Percentiles rank a stretch among this genome's conserved stretches.
phyloP scores from a whole-genome alignment of 2,888 invertebrate genomes.

The Geophilus truncorum region DNA sequence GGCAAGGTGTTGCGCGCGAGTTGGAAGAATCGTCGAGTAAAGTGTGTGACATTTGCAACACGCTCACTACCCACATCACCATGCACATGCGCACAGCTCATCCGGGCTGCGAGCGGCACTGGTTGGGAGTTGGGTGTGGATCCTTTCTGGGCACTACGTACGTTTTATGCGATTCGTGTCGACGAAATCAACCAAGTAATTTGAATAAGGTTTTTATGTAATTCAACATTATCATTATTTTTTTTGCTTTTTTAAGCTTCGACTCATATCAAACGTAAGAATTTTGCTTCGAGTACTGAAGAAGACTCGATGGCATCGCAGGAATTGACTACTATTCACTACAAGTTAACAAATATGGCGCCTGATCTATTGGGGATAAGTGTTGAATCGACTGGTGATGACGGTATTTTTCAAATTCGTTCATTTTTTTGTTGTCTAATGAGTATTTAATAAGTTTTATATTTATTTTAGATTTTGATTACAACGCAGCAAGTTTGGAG shows the following conservation, averaged over 20 bases:
- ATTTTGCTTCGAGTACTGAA: not conserved
- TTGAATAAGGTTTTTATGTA: too few relatives aligned
- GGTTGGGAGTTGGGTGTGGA: slow-evolving; percentile 54
- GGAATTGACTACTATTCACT: slow-evolving; percentile 28
- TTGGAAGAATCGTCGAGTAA: slow-evolving; percentile 40
- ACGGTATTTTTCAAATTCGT: not conserved
- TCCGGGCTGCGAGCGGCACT: slow-evolving; percentile 56
- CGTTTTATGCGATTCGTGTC: slow-evolving; percentile 28
- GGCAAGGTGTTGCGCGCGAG: slow-evolving; percentile 22
- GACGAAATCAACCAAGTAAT: slow-evolving; percentile 42
- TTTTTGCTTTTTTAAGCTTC: not conserved
- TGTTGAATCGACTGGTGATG: slow-evolving; percentile 23
- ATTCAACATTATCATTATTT: not conserved
- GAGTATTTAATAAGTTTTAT: not conserved
- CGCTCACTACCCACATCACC: slow-evolving; percentile 49
- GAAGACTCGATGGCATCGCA: not conserved
- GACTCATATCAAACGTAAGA: not conserved
- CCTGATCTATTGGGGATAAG: slow-evolving; percentile 19
- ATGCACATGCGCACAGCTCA: slow-evolving; percentile 53
- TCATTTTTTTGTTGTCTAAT: not conserved
- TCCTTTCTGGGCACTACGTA: slow-evolving; percentile 44
- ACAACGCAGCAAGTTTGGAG: not conserved
- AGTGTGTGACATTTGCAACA: slow-evolving; percentile 52
- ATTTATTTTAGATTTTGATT: slow-evolving; percentile 33
- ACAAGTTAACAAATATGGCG: slow-evolving; percentile 28